Evolutionary conservation across 2,888 invertebrate genomes (phyloP), one percentile per base, ranked within the genome.

Genomic region (Adineta ricciae): DNA sequence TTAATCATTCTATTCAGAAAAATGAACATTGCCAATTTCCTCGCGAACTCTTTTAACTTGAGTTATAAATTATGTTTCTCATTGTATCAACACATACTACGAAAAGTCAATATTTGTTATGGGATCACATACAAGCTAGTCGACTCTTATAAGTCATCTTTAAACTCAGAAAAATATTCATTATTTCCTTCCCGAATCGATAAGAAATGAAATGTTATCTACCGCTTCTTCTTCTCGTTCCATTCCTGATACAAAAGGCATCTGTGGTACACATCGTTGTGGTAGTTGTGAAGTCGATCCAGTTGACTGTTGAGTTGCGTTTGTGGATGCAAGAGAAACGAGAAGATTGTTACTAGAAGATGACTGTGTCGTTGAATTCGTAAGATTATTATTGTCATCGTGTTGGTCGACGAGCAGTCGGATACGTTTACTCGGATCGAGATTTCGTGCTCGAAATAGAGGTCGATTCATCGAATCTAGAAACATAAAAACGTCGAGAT

Each of bases 391-490:
- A 41, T 78, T 78, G n/a, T 78, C 41, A 41, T 78, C 78, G n/a
- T 38, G 78, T 78, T 78, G 41, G n/a, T 78, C 41, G 32, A 78
- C n/a, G 38, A 78, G 38, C 78, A 78, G 2, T n/a, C n/a, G 78
- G 38, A 78, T 78, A 78, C 78, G 78, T 78, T 78, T 78, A 78
- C 41, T 78, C 38, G 78, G 78, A 78, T 78, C 78, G 14, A 78
- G 41, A 41, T 78, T 78, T 38, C 78, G 21, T 78, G 78, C 41
- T 41, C 78, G 78, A 78, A 78, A 78, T 41, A 78, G 41, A 41
- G 78, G 78, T 41, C 78, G 78, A 78, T 41, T 78, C 78, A 78
- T 78, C 78, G 78, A 64, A 64, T 64, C 64, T 64, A 64, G 64
- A 64, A 64, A 14, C 46, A 46, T 46, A 36, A 64, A 64, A 32